Percentiles rank a stretch among this genome's conserved stretches.
Conservation (phyloP, 2,797 vertebrate species). For the Enteromius trimaculatus region DNA sequence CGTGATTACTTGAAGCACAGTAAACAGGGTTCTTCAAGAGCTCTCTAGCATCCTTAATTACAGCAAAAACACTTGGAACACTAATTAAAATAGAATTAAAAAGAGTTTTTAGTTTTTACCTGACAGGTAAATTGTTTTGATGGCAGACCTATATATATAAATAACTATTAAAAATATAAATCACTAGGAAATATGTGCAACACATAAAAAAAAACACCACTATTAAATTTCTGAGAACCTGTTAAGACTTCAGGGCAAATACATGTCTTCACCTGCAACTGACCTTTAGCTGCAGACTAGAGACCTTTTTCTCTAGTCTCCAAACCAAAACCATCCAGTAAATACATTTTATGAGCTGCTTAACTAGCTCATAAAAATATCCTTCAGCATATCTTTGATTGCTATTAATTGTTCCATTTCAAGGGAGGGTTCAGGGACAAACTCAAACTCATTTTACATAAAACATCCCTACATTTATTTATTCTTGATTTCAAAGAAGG, state of each 20-base stretch:
- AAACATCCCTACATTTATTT: slow-evolving; percentile 55
- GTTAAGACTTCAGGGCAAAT: not conserved
- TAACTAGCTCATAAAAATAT: slow-evolving; percentile 60
- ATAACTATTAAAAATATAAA: not conserved
- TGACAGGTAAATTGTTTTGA: too few species aligned
- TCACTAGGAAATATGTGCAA: not conserved
- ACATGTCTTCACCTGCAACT: slow-evolving; percentile 43
- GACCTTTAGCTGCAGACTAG: slow-evolving; percentile 51
- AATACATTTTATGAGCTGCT: slow-evolving; percentile 56
- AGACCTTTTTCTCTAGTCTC: slow-evolving; percentile 50
- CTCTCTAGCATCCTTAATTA: slow-evolving; percentile 63
- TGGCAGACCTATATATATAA: not conserved
- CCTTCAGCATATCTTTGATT: slow-evolving; percentile 62
- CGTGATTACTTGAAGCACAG: slow-evolving; percentile 31
- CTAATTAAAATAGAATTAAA: not conserved
- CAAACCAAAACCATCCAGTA: slow-evolving; percentile 65
- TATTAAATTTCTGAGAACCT: not conserved
- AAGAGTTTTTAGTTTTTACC: not conserved
- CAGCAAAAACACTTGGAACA: slow-evolving; percentile 53
- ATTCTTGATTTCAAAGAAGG: slow-evolving; percentile 63
- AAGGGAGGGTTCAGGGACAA: slow-evolving; percentile 58
- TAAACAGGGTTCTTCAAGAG: slow-evolving; percentile 11
- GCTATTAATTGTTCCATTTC: slow-evolving; percentile 48
- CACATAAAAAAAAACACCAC: not conserved
- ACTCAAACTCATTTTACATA: slow-evolving; percentile 61